Evolutionary conservation across 2,797 vertebrate genomes (phyloP), one percentile per base, ranked within the genome.

Genomic region (Synaphobranchus kaupii): DNA sequence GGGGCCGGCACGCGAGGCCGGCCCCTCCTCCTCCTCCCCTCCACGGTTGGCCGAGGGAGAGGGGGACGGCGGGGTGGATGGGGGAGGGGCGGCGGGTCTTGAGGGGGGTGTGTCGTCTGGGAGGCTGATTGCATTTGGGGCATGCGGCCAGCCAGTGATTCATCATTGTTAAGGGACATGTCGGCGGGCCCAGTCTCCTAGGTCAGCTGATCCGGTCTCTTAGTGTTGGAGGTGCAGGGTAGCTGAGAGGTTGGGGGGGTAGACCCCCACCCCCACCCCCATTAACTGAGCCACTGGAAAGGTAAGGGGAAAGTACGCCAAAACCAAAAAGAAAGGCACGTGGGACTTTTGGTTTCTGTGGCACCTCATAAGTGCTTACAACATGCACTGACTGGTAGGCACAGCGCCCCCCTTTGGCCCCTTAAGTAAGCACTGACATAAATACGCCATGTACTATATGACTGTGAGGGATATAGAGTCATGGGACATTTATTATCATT

Each of bases 161-260:
- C 94, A 96, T 97, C 96, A 95, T 96, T 94, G 96, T 97, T 96
- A 97, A 93, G 94, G 93, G 94, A 91, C 91, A 95, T 96, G 96
- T 96, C 95, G 93, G 91, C 92, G 90, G 82, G 92, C 94, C 92
- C 92, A 94, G 94, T 94, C 94, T 95, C 93, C 90, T 87, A 92
- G 95, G 93, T 94, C 94, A 91, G 31, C 92, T 93, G 91, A 91
- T 93, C 93, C 92, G 89, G 88, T 90, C 90, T 93, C 90, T 86
- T 92, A 76, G 85, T 54, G 28, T 31, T 48, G 28, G 60, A 85
- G 34, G 73, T 48, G 17, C 20, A 48, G 13, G 58, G 44, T 8
- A 17, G 10, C n/a, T 31, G 50, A 52, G 84, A 83, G 91, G 90
- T n/a, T n/a, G 89, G 88, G 91, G 89, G 86, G 91, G 90, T 56